phyloP scores from a whole-genome alignment of 2,113 vertebrate genomes.

The Ranitomeya variabilis region DNA sequence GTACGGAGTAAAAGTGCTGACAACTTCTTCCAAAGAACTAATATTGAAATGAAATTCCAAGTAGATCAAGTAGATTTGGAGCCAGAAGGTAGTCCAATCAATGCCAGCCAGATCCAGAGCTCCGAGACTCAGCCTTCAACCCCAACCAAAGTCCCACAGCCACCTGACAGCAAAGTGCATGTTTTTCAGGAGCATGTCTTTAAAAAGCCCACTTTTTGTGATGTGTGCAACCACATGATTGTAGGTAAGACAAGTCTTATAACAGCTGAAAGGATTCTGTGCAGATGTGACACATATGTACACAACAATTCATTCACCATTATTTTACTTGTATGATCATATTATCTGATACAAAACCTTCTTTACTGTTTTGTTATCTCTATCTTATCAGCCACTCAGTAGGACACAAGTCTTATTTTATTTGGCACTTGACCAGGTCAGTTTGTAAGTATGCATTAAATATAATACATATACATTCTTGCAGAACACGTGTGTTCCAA shows the following conservation, averaged over 20 bases:
- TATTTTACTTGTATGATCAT: too few species aligned
- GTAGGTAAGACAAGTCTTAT: constrained; percentile 81
- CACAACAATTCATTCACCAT: too few species aligned
- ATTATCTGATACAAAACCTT: too few species aligned
- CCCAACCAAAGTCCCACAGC: constrained; percentile 77
- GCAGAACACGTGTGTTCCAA: too few species aligned
- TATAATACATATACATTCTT: not conserved
- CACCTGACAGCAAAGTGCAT: constrained; percentile 80
- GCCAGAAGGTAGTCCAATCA: constrained; percentile 78
- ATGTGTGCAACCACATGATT: constrained; percentile 99
- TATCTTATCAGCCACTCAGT: too few species aligned
- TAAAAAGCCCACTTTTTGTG: constrained; percentile 98
- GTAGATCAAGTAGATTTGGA: constrained; percentile 80
- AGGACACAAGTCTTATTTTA: not conserved
- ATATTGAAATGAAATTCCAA: constrained; percentile 81
- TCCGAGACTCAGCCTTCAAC: constrained; percentile 77
- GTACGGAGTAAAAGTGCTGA: constrained; percentile 97
- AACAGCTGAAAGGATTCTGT: not conserved
- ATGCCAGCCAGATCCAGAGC: constrained; percentile 79
- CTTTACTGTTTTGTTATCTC: too few species aligned
- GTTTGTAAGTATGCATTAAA: not conserved
- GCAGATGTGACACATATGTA: too few species aligned
- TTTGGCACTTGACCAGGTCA: not conserved
- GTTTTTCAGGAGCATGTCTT: constrained; percentile 96
- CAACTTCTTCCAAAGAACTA: constrained; percentile 91